Conservation (phyloP, 2,888 invertebrate genomes). For the Noctua pronuba region DNA sequence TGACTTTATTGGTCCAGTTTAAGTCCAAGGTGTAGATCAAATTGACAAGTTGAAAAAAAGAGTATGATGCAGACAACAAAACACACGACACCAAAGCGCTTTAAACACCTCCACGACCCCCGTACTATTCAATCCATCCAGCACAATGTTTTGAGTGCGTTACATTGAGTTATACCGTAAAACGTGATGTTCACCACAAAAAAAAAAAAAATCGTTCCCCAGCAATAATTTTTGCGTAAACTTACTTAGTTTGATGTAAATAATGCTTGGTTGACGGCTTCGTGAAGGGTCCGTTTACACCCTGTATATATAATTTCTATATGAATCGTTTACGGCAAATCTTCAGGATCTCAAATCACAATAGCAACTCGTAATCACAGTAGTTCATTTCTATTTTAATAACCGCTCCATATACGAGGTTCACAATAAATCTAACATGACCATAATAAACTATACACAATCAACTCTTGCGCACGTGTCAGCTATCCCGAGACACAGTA, state of each 20-base stretch:
- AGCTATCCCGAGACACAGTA: constrained; percentile 12
- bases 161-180: too few species aligned
- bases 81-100: not conserved
- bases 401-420: constrained; percentile 27
- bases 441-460: constrained; percentile 52
- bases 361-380: constrained; percentile 3
- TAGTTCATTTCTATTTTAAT: constrained; percentile 24
- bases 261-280: too few species aligned
- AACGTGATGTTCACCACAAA: too few species aligned
- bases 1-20: not conserved
- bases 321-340: not conserved
- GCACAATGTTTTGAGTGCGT: too few species aligned
- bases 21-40: not conserved
- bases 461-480: constrained; percentile 62
- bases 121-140: too few species aligned
- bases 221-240: too few species aligned
- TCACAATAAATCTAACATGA: constrained; percentile 46
- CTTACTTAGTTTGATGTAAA: too few species aligned
- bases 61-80: not conserved
- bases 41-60: not conserved
- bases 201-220: too few species aligned
- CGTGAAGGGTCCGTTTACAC: too few species aligned
- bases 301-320: too few species aligned
- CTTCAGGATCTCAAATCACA: not conserved
- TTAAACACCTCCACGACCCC: too few species aligned